Percentiles rank a stretch among this genome's conserved stretches.
These are phyloP conservation scores for Scartelaos histophorus DNA, from an alignment of 2,113 vertebrate genomes.

Conservation along the genomic window DNA sequence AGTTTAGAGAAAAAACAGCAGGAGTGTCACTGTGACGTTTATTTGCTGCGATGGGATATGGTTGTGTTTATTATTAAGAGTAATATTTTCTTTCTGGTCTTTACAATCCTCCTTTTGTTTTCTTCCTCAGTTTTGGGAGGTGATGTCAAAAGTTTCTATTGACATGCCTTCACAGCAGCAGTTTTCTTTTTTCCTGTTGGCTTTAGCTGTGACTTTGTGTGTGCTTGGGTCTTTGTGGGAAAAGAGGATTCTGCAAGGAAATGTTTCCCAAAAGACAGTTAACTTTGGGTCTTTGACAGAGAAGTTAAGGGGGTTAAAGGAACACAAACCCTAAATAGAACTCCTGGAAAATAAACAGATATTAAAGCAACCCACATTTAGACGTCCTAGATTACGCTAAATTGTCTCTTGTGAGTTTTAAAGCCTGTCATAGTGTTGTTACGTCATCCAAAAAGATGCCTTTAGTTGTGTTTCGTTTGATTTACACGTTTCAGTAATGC, in stretches of 20 bases:
- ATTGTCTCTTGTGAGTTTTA: no score
- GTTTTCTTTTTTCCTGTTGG: slow-evolving; percentile 4
- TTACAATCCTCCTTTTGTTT: no score
- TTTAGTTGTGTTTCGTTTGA: no score
- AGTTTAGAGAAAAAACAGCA: no score
- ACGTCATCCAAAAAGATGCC: no score
- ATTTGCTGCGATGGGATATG: neutral
- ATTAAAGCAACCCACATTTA: neutral
- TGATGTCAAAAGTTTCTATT: slow-evolving; percentile 44
- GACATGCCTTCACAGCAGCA: slow-evolving; percentile 35
- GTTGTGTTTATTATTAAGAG: neutral
- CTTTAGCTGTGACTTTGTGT: no score
- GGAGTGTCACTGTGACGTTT: neutral
- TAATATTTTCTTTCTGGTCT: neutral
- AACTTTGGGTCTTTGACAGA: slow-evolving; percentile 11
- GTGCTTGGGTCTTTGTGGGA: slow-evolving; percentile 43
- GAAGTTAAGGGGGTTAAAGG: neutral
- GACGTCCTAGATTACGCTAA: no score
- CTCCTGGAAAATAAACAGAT: neutral
- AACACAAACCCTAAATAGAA: neutral
- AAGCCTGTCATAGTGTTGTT: no score
- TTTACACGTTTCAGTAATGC: no score
- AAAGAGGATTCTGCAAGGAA: slow-evolving; percentile 16
- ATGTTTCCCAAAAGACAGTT: neutral
- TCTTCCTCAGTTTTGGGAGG: slow-evolving; percentile 20